These are phyloP conservation scores for Adelosebastes latens DNA, from an alignment of 2,797 vertebrate genomes.

Conservation along the genomic window DNA sequence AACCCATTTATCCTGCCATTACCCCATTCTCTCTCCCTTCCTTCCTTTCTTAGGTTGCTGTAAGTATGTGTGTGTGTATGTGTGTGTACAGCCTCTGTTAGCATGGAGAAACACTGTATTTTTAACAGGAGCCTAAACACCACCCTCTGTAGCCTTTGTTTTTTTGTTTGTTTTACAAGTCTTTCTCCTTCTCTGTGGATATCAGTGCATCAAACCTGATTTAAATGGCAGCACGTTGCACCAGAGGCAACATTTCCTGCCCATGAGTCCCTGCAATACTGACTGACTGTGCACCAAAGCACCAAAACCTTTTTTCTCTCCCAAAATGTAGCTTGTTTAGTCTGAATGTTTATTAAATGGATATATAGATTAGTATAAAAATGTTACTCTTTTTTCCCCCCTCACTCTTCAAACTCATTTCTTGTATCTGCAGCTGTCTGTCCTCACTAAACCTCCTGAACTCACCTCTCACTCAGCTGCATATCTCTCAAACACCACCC, in stretches of 20 bases:
- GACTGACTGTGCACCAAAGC: conserved; percentile 31
- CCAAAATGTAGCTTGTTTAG: conserved; percentile 10
- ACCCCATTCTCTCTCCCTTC: conserved; percentile 50
- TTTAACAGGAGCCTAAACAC: conserved; percentile 8
- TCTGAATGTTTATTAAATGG: conserved; percentile 6
- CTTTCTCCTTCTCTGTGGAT: conserved; percentile 2
- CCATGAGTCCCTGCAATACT: conserved; percentile 11
- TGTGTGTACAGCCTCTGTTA: conserved; percentile 32
- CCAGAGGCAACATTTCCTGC: conserved; percentile 17
- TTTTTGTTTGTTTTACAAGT: background rate
- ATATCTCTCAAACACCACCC: conserved; percentile 3
- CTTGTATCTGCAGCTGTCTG: background rate
- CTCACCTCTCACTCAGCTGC: conserved; percentile 29
- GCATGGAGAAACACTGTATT: conserved; percentile 55
- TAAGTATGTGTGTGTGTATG: conserved; percentile 63
- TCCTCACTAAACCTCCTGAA: conserved; percentile 28
- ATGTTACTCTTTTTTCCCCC: background rate
- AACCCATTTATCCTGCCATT: conserved; percentile 55
- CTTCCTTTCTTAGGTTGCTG: conserved; percentile 68
- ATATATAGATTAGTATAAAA: background rate
- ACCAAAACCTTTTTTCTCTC: conserved; percentile 17
- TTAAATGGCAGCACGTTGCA: conserved; percentile 44
- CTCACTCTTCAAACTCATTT: conserved; percentile 21
- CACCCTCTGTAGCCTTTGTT: conserved; percentile 13
- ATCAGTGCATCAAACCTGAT: conserved; percentile 34